phyloP scores from a whole-genome alignment of 2,888 invertebrate species.

The Artemia sinica region DNA sequence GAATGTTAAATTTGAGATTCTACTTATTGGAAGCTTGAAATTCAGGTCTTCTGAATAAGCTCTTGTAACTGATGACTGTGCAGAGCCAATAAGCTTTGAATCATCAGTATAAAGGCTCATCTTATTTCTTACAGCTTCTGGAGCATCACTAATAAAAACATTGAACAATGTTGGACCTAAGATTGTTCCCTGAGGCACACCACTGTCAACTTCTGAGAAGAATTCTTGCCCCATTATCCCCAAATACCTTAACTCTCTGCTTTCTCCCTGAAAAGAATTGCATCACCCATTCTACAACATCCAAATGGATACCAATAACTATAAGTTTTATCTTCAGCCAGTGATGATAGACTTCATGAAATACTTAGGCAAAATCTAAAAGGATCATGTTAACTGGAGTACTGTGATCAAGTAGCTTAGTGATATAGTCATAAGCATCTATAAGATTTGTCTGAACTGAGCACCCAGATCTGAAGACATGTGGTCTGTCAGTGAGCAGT shows the following conservation, averaged over 20 bases:
- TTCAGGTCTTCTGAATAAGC: no score
- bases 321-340: no score
- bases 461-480: no score
- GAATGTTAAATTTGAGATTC: no score
- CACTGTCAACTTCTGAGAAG: background rate
- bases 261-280: background rate
- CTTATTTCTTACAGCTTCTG: background rate
- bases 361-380: no score
- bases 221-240: background rate
- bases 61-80: background rate
- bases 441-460: no score
- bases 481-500: no score
- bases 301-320: background rate
- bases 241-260: background rate
- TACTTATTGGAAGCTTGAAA: no score
- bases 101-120: background rate
- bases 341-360: no score
- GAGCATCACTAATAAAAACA: background rate
- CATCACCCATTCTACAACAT: background rate
- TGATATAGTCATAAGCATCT: no score
- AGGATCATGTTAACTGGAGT: no score
- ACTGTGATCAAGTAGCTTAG: no score
- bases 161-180: background rate
- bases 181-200: background rate
- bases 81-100: constrained; percentile 4